These are phyloP conservation scores for Zeugodacus cucurbitae DNA, from an alignment of 1,140 invertebrate species.

Conservation along the genomic window DNA sequence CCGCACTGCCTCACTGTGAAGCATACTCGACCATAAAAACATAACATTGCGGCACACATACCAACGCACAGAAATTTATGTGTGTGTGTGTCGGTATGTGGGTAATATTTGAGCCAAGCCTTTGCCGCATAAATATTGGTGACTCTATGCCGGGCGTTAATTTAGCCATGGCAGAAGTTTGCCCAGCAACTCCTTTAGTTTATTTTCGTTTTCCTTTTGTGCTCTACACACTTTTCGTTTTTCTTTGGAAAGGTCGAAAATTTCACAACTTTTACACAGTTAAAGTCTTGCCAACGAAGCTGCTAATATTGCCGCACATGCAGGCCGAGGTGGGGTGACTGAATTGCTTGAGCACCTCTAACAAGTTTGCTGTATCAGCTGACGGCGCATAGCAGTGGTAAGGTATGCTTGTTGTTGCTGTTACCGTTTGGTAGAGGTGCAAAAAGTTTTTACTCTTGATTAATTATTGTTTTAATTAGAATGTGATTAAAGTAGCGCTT, in stretches of 20 bases:
- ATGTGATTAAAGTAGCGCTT: constrained; percentile 3
- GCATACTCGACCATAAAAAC: not conserved
- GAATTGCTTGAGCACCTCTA: not conserved
- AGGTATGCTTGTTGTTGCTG: not conserved
- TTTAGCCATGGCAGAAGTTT: constrained; percentile 25
- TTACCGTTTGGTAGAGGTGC: not conserved
- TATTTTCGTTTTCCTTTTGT: not conserved
- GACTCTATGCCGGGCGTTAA: not conserved
- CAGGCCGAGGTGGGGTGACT: not conserved
- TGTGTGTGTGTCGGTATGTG: not conserved
- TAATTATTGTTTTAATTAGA: constrained; percentile 37
- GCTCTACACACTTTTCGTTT: not conserved
- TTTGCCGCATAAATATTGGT: not conserved
- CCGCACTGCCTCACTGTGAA: not conserved
- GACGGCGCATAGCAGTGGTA: not conserved
- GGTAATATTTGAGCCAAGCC: not conserved
- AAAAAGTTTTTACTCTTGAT: constrained; percentile 26
- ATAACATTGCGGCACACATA: not conserved
- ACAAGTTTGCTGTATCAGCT: not conserved
- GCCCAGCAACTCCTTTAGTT: not conserved
- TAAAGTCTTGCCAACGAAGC: not conserved
- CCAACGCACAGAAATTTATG: not conserved
- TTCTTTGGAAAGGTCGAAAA: not conserved
- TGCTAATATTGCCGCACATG: not conserved
- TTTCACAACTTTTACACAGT: not conserved